Evolutionary conservation across 1,140 invertebrate species (phyloP).

Genomic region (Chironomus tepperi): DNA sequence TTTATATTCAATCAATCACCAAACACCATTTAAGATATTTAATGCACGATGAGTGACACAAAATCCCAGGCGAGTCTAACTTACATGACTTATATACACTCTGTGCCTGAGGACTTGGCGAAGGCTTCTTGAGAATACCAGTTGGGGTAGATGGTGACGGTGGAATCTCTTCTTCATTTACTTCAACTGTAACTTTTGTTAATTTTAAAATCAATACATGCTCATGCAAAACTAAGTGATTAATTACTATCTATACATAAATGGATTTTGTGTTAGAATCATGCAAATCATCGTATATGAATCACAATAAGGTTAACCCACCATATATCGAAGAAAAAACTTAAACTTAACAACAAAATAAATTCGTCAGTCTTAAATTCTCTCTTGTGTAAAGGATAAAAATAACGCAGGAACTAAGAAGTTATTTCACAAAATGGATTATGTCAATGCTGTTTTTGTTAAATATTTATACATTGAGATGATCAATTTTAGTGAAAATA

Average conservation of each 20-base stretch:
- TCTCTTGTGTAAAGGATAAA: too few species aligned
- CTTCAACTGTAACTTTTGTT: not conserved
- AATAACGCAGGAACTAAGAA: too few species aligned
- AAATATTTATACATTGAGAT: not conserved
- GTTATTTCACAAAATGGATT: too few species aligned
- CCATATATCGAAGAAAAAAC: not conserved
- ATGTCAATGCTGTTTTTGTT: too few species aligned
- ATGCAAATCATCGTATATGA: not conserved
- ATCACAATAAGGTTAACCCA: not conserved
- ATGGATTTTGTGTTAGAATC: not conserved
- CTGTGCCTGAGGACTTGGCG: not conserved
- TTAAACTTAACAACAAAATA: too few species aligned
- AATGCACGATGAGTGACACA: not conserved
- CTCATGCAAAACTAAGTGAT: not conserved
- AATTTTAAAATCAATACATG: not conserved
- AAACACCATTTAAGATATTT: too few species aligned
- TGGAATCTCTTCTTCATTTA: not conserved
- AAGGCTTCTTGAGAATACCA: slow-evolving; percentile 19
- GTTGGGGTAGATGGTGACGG: not conserved
- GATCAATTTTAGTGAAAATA: too few species aligned
- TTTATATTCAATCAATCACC: too few species aligned
- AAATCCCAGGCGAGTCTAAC: not conserved
- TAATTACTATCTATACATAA: too few species aligned
- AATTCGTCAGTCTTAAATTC: too few species aligned
- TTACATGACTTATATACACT: slow-evolving; percentile 15